phyloP scores from a whole-genome alignment of 2,888 invertebrate species.

The Drosophila nr. fundita region DNA sequence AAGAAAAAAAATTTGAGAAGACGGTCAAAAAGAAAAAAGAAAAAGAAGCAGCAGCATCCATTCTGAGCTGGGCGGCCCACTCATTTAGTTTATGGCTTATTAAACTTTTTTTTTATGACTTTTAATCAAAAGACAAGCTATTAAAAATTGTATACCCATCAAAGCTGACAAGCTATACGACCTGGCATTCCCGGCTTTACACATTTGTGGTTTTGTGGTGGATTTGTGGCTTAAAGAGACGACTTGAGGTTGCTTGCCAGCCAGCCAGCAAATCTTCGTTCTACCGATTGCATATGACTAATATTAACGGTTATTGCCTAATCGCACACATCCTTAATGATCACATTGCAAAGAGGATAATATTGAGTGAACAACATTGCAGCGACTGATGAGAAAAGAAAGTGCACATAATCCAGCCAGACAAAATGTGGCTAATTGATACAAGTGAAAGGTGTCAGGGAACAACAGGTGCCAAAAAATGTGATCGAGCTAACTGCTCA shows the following conservation, averaged over 20 bases:
- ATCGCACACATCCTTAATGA: constrained; percentile 19
- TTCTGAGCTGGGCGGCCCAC: constrained; percentile 36
- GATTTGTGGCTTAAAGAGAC: constrained; percentile 24
- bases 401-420: constrained; percentile 11
- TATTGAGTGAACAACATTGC: background rate
- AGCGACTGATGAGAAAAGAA: constrained; percentile 16
- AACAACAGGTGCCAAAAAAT: constrained; percentile 7
- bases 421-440: constrained; percentile 27
- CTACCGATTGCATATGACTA: background rate
- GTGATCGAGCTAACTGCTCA: background rate
- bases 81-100: constrained; percentile 61
- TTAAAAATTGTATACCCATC: constrained; percentile 52
- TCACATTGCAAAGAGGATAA: constrained; percentile 19
- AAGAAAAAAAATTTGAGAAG: background rate
- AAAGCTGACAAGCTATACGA: constrained; percentile 38
- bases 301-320: constrained; percentile 2
- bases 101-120: constrained; percentile 55
- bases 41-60: constrained; percentile 23
- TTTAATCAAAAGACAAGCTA: constrained; percentile 59
- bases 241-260: background rate
- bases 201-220: constrained; percentile 37
- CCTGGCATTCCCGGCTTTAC: constrained; percentile 25
- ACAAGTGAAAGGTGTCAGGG: constrained; percentile 36
- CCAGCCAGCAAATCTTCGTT: background rate
- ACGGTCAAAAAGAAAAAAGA: no score